phyloP scores from a whole-genome alignment of 2,113 vertebrate genomes.

The Passer montanus region DNA sequence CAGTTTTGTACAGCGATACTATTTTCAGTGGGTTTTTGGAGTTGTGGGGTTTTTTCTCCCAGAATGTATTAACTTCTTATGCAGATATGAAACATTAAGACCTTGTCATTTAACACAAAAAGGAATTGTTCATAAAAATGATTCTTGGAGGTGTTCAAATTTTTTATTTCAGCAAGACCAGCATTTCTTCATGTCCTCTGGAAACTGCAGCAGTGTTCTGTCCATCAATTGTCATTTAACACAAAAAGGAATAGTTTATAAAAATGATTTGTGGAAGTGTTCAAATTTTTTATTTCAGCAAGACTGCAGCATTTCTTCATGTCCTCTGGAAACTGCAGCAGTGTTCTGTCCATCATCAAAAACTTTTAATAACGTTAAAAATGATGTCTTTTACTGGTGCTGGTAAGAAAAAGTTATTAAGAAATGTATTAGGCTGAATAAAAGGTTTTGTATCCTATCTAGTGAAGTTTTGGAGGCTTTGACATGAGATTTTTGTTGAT shows the following conservation, averaged over 20 bases:
- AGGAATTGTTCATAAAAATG: neutral
- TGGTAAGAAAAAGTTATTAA: neutral
- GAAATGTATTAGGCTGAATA: neutral
- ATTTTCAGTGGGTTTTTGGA: accelerated
- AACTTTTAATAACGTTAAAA: neutral
- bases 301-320: neutral
- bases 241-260: neutral
- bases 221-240: neutral
- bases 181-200: neutral
- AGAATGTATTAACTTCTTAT: neutral
- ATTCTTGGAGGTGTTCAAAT: neutral
- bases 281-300: neutral
- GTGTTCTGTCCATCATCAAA: neutral
- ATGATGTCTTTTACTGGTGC: neutral
- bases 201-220: neutral
- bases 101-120: neutral
- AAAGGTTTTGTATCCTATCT: neutral
- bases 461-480: neutral
- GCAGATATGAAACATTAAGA: neutral
- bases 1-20: neutral
- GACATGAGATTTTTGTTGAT: neutral
- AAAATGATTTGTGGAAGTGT: neutral
- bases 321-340: neutral
- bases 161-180: neutral
- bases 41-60: accelerated